These are phyloP conservation scores for Raphicerus campestris DNA, from an alignment of 2,113 vertebrate species.

Conservation along the genomic window DNA sequence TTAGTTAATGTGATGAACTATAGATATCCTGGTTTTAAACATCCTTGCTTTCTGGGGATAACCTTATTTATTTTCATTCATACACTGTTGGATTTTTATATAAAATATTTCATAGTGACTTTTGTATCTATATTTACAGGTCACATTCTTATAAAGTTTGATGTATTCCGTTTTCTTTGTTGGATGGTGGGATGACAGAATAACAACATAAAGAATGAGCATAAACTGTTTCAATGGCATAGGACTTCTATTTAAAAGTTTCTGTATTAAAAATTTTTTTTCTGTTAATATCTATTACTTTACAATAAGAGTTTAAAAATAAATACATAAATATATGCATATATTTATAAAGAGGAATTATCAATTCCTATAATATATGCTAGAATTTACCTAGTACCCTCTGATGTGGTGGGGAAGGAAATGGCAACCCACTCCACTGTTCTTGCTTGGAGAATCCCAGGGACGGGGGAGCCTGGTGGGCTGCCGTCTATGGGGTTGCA, in stretches of 20 bases:
- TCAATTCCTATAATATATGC: background rate
- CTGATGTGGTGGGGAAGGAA: background rate
- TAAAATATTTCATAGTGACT: background rate
- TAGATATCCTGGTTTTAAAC: background rate
- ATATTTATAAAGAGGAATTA: background rate
- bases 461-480: background rate
- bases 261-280: background rate
- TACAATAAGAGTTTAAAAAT: background rate
- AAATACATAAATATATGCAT: background rate
- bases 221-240: background rate
- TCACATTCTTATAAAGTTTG: background rate
- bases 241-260: background rate
- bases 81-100: background rate
- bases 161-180: background rate
- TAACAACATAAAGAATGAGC: background rate
- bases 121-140: background rate
- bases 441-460: background rate
- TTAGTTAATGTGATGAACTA: background rate
- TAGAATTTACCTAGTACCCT: background rate
- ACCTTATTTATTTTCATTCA: conserved; percentile 25
- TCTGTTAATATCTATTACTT: background rate
- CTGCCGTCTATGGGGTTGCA: background rate
- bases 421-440: background rate
- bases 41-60: background rate
- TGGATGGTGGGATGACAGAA: background rate